Evolutionary conservation across 2,113 vertebrate species (phyloP).

Genomic region (Cheilinus undulatus): DNA sequence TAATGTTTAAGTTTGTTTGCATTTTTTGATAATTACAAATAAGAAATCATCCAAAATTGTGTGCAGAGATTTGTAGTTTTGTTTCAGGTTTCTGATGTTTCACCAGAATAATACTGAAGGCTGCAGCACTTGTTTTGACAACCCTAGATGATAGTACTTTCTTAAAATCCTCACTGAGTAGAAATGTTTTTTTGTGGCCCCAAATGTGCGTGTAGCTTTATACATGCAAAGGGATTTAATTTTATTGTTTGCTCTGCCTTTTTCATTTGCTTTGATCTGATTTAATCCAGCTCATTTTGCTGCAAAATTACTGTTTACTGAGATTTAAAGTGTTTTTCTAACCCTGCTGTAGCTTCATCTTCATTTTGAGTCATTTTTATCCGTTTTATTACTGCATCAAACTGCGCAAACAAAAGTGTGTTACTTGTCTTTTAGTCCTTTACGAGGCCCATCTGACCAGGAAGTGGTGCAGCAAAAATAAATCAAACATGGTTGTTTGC

Average conservation of each 20-base stretch:
- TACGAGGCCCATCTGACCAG: slow-evolving; percentile 4
- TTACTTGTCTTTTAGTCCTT: not conserved
- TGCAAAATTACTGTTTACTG: slow-evolving; percentile 9
- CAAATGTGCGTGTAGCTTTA: slow-evolving; percentile 9
- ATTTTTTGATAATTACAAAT: too few species aligned
- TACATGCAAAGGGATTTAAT: slow-evolving; percentile 9
- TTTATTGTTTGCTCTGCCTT: not conserved
- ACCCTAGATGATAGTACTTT: not conserved
- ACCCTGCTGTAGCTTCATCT: not conserved
- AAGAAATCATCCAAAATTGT: too few species aligned
- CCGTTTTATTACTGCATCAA: slow-evolving; percentile 17
- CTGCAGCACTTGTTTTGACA: too few species aligned
- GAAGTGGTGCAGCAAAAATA: not conserved
- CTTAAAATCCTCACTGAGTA: slow-evolving; percentile 8
- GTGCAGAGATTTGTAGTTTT: too few species aligned
- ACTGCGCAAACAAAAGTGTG: not conserved
- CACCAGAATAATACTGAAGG: too few species aligned
- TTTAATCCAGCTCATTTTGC: slow-evolving; percentile 13
- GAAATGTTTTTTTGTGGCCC: not conserved
- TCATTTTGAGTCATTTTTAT: not conserved
- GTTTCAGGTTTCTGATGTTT: too few species aligned
- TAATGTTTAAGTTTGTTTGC: too few species aligned
- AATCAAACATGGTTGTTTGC: not conserved
- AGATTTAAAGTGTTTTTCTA: slow-evolving; percentile 11
- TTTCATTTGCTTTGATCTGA: slow-evolving; percentile 15